Evolutionary conservation across 2,797 vertebrate species (phyloP).

Genomic region (Sciaenops ocellatus): DNA sequence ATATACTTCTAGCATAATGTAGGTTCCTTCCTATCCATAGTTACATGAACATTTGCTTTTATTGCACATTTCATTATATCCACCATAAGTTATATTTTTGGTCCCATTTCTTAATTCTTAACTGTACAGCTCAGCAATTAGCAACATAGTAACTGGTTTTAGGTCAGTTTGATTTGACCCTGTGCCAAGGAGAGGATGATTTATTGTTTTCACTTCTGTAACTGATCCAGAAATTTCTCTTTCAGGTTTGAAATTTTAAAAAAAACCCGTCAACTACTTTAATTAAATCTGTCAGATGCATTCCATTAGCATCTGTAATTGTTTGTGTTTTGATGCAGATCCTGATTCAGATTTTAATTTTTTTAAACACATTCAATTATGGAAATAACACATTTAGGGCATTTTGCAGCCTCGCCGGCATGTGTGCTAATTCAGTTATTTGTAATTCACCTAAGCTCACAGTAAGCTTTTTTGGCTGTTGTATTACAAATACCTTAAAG

Average conservation of each 20-base stretch:
- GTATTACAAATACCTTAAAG: slow-evolving; percentile 3
- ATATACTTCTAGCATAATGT: not conserved
- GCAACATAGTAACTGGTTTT: not conserved
- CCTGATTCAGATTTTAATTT: not conserved
- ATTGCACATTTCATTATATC: not conserved
- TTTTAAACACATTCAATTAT: not conserved
- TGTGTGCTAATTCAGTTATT: not conserved
- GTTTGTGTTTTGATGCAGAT: slow-evolving; percentile 6
- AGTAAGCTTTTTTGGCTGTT: not conserved
- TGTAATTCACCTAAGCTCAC: too few relatives aligned
- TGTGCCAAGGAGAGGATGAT: not conserved
- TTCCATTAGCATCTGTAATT: not conserved
- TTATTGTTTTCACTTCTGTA: not conserved
- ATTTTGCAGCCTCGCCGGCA: not conserved
- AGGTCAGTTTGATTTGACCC: not conserved
- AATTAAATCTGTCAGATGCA: slow-evolving; percentile 1
- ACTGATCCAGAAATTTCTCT: not conserved
- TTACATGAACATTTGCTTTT: not conserved
- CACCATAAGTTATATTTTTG: not conserved
- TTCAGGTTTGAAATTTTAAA: not conserved
- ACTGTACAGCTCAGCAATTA: not conserved
- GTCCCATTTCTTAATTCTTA: not conserved
- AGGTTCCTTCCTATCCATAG: not conserved
- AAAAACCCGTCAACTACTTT: not conserved
- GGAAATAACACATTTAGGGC: not conserved